Evolutionary conservation across 1,140 invertebrate species (phyloP).

Genomic region (Holotrichia oblita): DNA sequence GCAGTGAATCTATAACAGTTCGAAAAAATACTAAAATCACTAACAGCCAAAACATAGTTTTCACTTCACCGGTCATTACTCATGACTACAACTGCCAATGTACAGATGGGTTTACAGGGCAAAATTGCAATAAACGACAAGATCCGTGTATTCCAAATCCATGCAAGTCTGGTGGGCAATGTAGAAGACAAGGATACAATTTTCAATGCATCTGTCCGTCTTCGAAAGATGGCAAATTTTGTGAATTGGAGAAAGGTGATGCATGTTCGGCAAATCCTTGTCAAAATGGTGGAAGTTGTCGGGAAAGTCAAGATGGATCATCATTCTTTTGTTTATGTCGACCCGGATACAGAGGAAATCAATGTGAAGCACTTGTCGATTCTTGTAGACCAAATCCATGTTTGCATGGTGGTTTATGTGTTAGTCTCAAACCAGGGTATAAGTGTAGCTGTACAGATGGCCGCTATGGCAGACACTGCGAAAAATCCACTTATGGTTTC

Average conservation of each 20-base stretch:
- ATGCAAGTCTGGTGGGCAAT: conserved; percentile 82
- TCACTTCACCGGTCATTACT: conserved; percentile 80
- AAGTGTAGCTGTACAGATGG: conserved; percentile 87
- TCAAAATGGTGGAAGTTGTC: conserved; percentile 88
- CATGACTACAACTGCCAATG: conserved; percentile 85
- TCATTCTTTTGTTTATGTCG: conserved; percentile 91
- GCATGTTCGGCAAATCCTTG: conserved; percentile 86
- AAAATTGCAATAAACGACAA: conserved; percentile 82
- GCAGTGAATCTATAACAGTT: conserved; percentile 77
- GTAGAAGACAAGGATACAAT: conserved; percentile 81
- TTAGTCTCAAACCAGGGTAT: conserved; percentile 83
- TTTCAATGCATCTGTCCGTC: conserved; percentile 84
- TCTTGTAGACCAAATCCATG: conserved; percentile 92
- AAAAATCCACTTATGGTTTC: conserved; percentile 90
- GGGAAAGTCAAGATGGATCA: conserved; percentile 83
- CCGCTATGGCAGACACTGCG: conserved; percentile 90
- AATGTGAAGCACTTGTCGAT: conserved; percentile 86
- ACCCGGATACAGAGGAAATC: conserved; percentile 86
- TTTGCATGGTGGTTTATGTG: conserved; percentile 83
- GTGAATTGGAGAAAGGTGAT: conserved; percentile 83
- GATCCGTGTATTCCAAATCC: conserved; percentile 93
- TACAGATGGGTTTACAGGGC: conserved; percentile 79
- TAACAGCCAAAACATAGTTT: conserved; percentile 80
- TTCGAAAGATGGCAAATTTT: conserved; percentile 81
- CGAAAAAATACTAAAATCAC: conserved; percentile 73